Evolutionary conservation across 2,888 invertebrate species (phyloP), one percentile per base, ranked within the genome.

Genomic region (Euphydryas editha): DNA sequence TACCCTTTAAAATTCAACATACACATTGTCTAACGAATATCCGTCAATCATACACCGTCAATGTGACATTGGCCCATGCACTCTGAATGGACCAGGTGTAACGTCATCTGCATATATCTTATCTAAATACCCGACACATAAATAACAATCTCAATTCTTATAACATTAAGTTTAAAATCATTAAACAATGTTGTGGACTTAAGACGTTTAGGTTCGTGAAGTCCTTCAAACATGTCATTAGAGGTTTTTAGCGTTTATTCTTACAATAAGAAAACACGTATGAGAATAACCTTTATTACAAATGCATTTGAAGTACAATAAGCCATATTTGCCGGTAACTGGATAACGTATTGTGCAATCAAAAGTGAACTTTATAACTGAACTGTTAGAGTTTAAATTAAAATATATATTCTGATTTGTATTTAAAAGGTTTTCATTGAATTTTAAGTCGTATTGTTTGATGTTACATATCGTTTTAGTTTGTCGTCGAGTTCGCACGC

Each of bases 271-370:
- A 68, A 63, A 66, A 66, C 65, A 69, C 60, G 70, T 73, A 73
- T 73, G 76, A 77, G 75, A 78, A 76, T 76, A 75, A 76, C 76
- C 77, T 77, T 77, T 78, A 78, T 75, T 74, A 73, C 72, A 49
- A 72, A 65, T 69, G 72, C 70, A 75, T 74, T 75, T 70, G 67
- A 73, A 73, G 73, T 73, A 77, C 76, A 80, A 80, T 76, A 59
- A 68, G 56, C 46, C 24, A 55, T 66, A 62, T 69, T 66, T 42
- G 57, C 57, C 30, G 37, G 37, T 49, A 60, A 55, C 57, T 61
- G 36, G 57, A 42, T 57, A 39, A 37, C 6, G 6, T 37, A 18
- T 42, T 8, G 11, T 37, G 30, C 47, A 55, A 58, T 62, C 18
- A 11, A 63, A 70, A 36, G 7, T 68, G 44, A 39, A 63, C 65